A percentile compares a stretch with the other conserved stretches of the same genome.
Evolutionary conservation across 2,888 invertebrate genomes (phyloP).

Genomic region (Spilosoma lubricipeda): DNA sequence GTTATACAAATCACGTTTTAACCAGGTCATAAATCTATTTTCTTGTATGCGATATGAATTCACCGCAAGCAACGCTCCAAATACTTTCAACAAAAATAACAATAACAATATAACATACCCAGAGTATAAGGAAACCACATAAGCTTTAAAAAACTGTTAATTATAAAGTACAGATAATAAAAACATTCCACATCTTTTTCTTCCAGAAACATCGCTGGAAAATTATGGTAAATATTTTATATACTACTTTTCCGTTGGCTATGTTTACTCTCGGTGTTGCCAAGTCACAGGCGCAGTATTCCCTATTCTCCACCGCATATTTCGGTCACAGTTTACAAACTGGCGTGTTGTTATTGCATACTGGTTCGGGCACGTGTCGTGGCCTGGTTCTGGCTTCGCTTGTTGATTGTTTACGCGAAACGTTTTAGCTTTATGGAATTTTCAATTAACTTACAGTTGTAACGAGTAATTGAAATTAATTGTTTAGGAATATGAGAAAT

Average conservation of each 20-base stretch:
- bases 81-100: background rate
- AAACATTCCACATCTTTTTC: background rate
- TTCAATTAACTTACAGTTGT: slow-evolving; percentile 10
- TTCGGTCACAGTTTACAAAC: slow-evolving; percentile 47
- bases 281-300: background rate
- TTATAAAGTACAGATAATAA: background rate
- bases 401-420: slow-evolving; percentile 23
- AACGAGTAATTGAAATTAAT: slow-evolving; percentile 7
- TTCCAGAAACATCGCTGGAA: background rate
- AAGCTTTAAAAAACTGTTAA: background rate
- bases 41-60: background rate
- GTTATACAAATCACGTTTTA: background rate
- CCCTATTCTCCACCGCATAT: slow-evolving; percentile 28
- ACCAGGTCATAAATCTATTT: background rate
- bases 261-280: background rate
- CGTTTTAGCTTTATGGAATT: slow-evolving; percentile 12
- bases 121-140: background rate
- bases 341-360: slow-evolving; percentile 13
- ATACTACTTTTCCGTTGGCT: background rate
- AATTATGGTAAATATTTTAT: background rate
- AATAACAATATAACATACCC: background rate
- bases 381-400: slow-evolving; percentile 14
- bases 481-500: background rate
- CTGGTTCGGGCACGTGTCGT: slow-evolving; percentile 34
- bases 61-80: background rate